Evolutionary conservation across 2,113 vertebrate genomes (phyloP), one percentile per base, ranked within the genome.

Genomic region (Rissa tridactyla): DNA sequence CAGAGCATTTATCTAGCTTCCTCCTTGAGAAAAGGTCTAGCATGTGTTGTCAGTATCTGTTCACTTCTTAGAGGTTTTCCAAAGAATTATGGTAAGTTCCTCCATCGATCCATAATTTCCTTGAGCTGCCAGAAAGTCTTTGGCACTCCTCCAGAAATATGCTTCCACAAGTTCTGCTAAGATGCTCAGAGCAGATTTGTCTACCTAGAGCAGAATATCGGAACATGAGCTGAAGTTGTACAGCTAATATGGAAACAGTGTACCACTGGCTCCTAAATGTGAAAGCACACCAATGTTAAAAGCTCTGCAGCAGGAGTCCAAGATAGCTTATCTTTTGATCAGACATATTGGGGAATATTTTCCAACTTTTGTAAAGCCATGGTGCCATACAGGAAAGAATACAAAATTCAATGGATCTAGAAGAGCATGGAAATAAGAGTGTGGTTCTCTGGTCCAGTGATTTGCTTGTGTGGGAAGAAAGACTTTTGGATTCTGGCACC

Each of bases 31-130:
- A 92, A 92, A 95, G 88, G 91, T 95, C 95, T 96, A 97, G 89
- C 91, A 97, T 95, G 92, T 97, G 95, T 72, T 97, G 81, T 76
- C 86, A 87, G 91, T 96, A 94, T 96, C 91, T 97, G 84, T 91
- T 97, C 86, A 60, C 54, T 96, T 91, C 77, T 91, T 58, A 92
- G 89, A 97, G 87, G 55, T 95, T 97, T 97, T 95, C 92, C 91
- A 86, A 82, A 90, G 95, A 95, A 95, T 94, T 95, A 77, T 91
- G 89, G 92, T 85, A 85, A 91, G 51, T 83, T 95, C 66, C 58
- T 89, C 78, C 69, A 76, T 89, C 92, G 76, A 92, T 69, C 86
- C 84, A 85, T 82, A 73, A 92, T 90, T 92, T 94, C 26, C 46
- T 86, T 73, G 78, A 85, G 89, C 86, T 97, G 91, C 86, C 95